Evolutionary conservation across 1,140 invertebrate genomes (phyloP), one percentile per base, ranked within the genome.

Genomic region (Drusus annulatus): DNA sequence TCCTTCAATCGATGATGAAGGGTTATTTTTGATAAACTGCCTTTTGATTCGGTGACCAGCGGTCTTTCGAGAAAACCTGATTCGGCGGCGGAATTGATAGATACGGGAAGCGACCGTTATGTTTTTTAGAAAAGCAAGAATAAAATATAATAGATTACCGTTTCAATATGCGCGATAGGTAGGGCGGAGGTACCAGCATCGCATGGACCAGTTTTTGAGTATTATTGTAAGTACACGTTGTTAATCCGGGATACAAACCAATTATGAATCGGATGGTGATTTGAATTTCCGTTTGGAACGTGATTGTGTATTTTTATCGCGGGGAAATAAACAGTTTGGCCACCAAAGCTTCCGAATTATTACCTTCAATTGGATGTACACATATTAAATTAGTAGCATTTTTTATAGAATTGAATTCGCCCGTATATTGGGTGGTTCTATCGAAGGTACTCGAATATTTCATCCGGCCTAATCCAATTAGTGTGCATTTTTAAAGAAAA

Each of bases 1-100:
- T 78, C 68, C 54, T 74, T 63, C 71, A 81, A 82, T 82, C 81
- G 81, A 82, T 80, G 75, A 80, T 80, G 76, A 82, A 82, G 81
- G 81, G 81, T 82, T 79, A 74, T 56, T 78, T 82, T 80, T 79
- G 78, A 80, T 80, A 69, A 78, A 82, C 10, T 73, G 19, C 74
- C 78, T 17, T n/a, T 36, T 56, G 74, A 79, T 69, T 73, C 63
- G 73, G 36, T 80, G 73, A 77, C 81, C 74, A 82, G 78, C 81
- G 81, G 78, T 80, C 81, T 60, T 58, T 19, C 25, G 36, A 51
- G 10, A 65, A 79, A 82, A 82, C 80, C 60, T 78, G 77, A 63
- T 79, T 68, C 65, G 23, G 50, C 52, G 4, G 21, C 56, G 51
- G 71, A 71, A 79, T 71, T 73, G 77, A 73, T 79, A 71, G 65